These are phyloP conservation scores for Xiphydria camelus DNA, from an alignment of 2,888 invertebrate species.

Conservation along the genomic window DNA sequence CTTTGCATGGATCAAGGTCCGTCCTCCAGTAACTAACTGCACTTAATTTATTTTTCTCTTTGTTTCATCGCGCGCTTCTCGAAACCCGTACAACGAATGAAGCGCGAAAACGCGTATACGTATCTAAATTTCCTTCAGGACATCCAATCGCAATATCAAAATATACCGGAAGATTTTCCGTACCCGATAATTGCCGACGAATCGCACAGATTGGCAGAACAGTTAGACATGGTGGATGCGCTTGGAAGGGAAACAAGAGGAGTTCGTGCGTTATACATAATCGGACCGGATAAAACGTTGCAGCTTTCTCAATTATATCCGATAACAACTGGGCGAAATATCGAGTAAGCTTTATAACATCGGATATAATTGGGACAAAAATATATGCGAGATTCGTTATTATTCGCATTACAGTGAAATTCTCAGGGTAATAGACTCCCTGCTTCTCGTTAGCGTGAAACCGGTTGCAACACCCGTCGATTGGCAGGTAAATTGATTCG, in stretches of 20 bases:
- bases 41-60: not conserved
- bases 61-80: not conserved
- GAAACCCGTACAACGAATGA: not conserved
- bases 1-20: conserved; percentile 61
- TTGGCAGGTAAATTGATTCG: conserved; percentile 59
- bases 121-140: conserved; percentile 35
- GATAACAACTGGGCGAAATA: conserved; percentile 67
- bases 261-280: conserved; percentile 63
- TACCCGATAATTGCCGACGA: conserved; percentile 66
- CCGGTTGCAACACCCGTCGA: conserved; percentile 66
- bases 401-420: conserved; percentile 66
- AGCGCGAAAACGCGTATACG: no score
- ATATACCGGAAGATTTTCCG: conserved; percentile 56
- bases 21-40: conserved; percentile 5
- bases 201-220: conserved; percentile 59
- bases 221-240: conserved; percentile 65
- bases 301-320: conserved; percentile 66
- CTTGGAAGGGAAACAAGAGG: conserved; percentile 59
- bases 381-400: no score
- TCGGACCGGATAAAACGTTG: conserved; percentile 64
- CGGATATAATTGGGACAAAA: no score
- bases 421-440: conserved; percentile 64
- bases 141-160: conserved; percentile 48
- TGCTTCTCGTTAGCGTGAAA: conserved; percentile 60
- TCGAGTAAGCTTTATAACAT: conserved; percentile 64